Conservation (phyloP, 2,113 vertebrate species). For the Donacobius atricapilla region DNA sequence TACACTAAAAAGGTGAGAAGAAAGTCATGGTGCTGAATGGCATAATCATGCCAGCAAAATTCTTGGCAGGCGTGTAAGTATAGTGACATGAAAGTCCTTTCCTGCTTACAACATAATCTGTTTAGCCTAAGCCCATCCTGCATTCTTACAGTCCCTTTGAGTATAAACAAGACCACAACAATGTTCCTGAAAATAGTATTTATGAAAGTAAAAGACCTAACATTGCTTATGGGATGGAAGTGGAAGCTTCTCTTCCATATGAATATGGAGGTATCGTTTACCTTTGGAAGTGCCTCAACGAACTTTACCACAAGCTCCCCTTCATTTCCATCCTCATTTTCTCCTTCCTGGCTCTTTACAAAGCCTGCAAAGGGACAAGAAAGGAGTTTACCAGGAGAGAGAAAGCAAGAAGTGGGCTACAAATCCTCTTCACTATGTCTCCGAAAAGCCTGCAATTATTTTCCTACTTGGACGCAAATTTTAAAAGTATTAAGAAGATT, state of each 20-base stretch:
- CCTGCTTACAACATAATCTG: neutral
- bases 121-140: neutral
- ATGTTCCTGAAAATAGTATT: neutral
- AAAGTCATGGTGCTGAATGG: neutral
- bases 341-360: constrained; percentile 91
- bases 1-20: neutral
- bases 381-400: neutral
- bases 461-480: neutral
- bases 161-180: neutral
- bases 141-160: neutral
- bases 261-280: constrained; percentile 47
- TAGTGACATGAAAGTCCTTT: neutral
- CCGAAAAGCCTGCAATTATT: neutral
- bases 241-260: neutral
- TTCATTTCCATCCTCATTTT: constrained; percentile 84
- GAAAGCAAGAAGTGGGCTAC: neutral
- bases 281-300: constrained; percentile 81
- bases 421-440: neutral
- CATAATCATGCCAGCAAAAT: neutral
- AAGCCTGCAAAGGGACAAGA: constrained; percentile 75
- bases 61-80: neutral
- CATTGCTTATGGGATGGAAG: neutral
- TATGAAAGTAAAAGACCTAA: neutral
- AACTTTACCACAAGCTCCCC: constrained; percentile 90
- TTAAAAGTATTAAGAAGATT: neutral